phyloP scores from a whole-genome alignment of 2,113 vertebrate genomes.

The Trichechus manatus region DNA sequence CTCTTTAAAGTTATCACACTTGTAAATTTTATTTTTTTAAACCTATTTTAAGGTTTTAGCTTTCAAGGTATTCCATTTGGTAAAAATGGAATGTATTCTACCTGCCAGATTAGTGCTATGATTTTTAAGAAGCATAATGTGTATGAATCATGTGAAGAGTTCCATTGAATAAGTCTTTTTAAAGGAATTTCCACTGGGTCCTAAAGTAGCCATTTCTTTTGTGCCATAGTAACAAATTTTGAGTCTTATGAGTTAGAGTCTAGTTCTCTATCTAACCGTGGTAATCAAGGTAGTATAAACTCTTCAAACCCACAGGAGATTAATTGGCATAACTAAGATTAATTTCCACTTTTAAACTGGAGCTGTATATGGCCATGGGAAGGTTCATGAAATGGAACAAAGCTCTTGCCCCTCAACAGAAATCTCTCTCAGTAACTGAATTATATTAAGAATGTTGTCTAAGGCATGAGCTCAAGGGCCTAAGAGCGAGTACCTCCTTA shows the following conservation, averaged over 20 bases:
- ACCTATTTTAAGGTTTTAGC: conserved; percentile 30
- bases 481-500: background rate
- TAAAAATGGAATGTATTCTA: background rate
- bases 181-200: background rate
- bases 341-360: background rate
- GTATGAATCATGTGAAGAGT: background rate
- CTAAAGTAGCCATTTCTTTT: background rate
- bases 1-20: background rate
- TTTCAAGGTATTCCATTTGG: background rate
- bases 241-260: background rate
- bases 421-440: background rate
- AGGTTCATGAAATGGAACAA: background rate
- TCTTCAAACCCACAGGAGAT: background rate
- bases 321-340: background rate
- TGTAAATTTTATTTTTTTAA: conserved; percentile 24
- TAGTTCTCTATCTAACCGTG: background rate
- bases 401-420: background rate
- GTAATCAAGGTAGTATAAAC: background rate
- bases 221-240: background rate
- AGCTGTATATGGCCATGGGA: background rate
- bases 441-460: background rate
- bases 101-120: background rate
- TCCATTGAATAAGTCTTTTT: background rate
- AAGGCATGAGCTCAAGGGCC: background rate
- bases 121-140: background rate